Percentiles rank a stretch among this genome's conserved stretches.
phyloP scores from a whole-genome alignment of 1,140 invertebrate genomes.

The Lepidurus apus region DNA sequence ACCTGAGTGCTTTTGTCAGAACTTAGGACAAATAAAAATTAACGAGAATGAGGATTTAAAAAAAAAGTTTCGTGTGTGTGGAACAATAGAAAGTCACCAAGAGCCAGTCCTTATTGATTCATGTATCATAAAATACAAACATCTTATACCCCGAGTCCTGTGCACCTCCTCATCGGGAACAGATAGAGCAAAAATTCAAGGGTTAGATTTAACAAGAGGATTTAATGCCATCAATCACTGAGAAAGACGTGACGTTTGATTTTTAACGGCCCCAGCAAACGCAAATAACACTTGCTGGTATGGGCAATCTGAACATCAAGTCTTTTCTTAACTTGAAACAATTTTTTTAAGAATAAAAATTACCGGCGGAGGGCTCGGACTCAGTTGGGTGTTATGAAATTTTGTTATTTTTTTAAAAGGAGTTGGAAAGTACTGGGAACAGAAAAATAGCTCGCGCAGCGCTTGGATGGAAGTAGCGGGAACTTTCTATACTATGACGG shows the following conservation, averaged over 20 bases:
- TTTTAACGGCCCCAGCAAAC: neutral
- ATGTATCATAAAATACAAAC: neutral
- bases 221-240: conserved; percentile 7
- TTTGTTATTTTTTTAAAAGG: neutral
- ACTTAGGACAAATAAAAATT: neutral
- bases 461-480: neutral
- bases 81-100: neutral
- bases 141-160: neutral
- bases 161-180: neutral
- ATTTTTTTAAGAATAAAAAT: no score
- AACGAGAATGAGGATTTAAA: neutral
- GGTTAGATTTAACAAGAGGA: neutral
- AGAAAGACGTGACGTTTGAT: conserved; percentile 13
- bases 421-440: neutral
- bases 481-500: neutral
- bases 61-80: neutral
- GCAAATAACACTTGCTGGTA: neutral
- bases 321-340: no score
- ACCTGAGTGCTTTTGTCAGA: conserved; percentile 21
- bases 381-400: no score
- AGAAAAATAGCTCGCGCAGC: neutral
- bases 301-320: no score
- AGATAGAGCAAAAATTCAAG: neutral
- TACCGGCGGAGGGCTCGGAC: no score
- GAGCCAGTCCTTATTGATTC: neutral